These are phyloP conservation scores for Drepanosiphum platanoidis DNA, from an alignment of 2,888 invertebrate species.

Conservation along the genomic window DNA sequence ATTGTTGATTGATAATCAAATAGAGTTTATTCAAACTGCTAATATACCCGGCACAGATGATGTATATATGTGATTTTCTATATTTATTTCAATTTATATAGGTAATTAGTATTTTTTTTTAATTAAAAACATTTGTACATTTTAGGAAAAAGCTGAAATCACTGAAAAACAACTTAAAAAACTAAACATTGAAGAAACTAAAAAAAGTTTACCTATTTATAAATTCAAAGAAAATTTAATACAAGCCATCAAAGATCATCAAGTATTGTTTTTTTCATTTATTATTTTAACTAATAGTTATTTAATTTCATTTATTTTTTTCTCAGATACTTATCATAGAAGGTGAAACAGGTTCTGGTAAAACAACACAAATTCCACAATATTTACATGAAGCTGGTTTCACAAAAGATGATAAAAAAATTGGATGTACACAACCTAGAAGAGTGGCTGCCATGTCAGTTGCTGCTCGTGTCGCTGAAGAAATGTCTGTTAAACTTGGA, in stretches of 20 bases:
- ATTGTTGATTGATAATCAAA: slow-evolving; percentile 92
- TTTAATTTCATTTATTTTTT: slow-evolving; percentile 50
- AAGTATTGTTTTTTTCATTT: no score
- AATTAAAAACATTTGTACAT: background rate
- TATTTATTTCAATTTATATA: background rate
- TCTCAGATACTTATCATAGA: slow-evolving; percentile 87
- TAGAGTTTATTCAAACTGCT: slow-evolving; percentile 94
- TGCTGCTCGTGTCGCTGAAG: slow-evolving; percentile 95
- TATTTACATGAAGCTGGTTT: slow-evolving; percentile 95
- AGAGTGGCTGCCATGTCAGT: slow-evolving; percentile 99
- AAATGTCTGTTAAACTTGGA: slow-evolving; percentile 96
- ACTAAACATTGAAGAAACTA: slow-evolving; percentile 88
- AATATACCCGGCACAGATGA: slow-evolving; percentile 78
- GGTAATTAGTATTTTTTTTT: no score
- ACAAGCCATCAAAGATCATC: slow-evolving; percentile 88
- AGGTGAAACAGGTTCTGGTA: slow-evolving; percentile 98
- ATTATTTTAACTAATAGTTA: slow-evolving; percentile 55
- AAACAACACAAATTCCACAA: slow-evolving; percentile 99
- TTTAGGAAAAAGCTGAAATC: slow-evolving; percentile 69
- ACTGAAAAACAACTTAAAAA: slow-evolving; percentile 78
- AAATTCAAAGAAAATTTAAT: slow-evolving; percentile 90
- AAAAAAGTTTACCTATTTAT: slow-evolving; percentile 91
- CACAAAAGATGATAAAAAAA: slow-evolving; percentile 83
- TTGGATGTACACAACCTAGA: slow-evolving; percentile 97
- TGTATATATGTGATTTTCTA: slow-evolving; percentile 63